Conservation (phyloP, 2,888 invertebrate species). For the Acronicta psi region DNA sequence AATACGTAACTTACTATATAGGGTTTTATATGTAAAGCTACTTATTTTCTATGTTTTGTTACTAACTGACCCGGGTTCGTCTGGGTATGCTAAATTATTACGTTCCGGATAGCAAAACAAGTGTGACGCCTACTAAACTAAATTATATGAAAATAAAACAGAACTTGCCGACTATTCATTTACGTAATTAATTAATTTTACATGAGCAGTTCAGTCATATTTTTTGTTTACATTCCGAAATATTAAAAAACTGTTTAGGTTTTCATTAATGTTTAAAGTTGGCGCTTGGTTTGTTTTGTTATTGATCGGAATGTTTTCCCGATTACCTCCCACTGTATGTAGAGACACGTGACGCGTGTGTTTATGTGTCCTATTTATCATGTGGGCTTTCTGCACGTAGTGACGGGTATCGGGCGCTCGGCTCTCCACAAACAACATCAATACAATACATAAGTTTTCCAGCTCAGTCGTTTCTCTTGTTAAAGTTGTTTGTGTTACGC, state of each 20-base stretch:
- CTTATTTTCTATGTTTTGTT: constrained; percentile 8
- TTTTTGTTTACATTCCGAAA: constrained; percentile 22
- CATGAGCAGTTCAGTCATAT: neutral
- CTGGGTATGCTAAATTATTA: neutral
- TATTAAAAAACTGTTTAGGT: constrained; percentile 4
- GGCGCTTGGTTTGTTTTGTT: constrained; percentile 11
- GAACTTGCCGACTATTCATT: neutral
- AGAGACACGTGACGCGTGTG: constrained; percentile 24
- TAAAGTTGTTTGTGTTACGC: constrained; percentile 34
- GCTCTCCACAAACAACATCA: constrained; percentile 42
- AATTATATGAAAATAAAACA: constrained; percentile 30
- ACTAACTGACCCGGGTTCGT: too few species aligned
- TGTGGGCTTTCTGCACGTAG: constrained; percentile 40
- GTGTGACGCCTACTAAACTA: constrained; percentile 2
- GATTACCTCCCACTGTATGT: constrained; percentile 2
- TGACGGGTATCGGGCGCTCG: constrained; percentile 11
- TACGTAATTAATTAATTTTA: constrained; percentile 10
- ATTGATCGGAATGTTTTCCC: constrained; percentile 2
- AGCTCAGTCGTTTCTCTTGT: constrained; percentile 40
- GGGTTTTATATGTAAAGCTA: too few species aligned
- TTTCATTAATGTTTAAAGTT: neutral
- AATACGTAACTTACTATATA: too few species aligned
- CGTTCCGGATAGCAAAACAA: constrained; percentile 19
- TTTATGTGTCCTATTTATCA: constrained; percentile 61
- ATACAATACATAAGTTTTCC: constrained; percentile 21